Percentiles rank a stretch among this genome's conserved stretches.
phyloP scores from a whole-genome alignment of 1,140 invertebrate species.

The Drosophila aff. region DNA sequence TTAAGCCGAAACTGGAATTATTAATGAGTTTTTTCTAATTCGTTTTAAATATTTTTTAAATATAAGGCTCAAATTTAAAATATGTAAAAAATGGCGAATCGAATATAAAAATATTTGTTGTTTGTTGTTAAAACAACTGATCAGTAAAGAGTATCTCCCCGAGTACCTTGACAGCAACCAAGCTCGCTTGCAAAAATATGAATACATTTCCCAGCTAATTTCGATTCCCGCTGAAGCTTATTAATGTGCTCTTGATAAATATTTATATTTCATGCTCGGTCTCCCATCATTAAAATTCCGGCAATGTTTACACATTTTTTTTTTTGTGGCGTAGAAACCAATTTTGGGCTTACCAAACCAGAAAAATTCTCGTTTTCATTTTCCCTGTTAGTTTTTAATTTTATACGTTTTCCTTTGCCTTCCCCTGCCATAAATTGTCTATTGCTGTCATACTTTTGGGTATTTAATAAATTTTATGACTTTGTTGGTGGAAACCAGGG shows the following conservation, averaged over 20 bases:
- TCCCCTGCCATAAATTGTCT: slow-evolving; percentile 70
- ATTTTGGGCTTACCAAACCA: slow-evolving; percentile 5
- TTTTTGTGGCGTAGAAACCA: slow-evolving; percentile 7
- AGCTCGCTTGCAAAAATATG: slow-evolving; percentile 3
- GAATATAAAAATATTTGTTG: neutral
- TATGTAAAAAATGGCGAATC: neutral
- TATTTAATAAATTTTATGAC: slow-evolving; percentile 84
- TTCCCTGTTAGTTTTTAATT: slow-evolving; percentile 30
- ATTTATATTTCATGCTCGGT: slow-evolving; percentile 38
- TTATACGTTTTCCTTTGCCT: slow-evolving; percentile 6
- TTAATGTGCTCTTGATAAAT: slow-evolving; percentile 41
- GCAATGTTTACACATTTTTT: slow-evolving; percentile 24
- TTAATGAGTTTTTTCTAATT: neutral
- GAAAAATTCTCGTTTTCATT: slow-evolving; percentile 48
- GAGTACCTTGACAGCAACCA: too few relatives aligned
- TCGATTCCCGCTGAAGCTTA: slow-evolving; percentile 25
- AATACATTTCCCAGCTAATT: slow-evolving; percentile 30
- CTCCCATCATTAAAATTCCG: slow-evolving; percentile 43
- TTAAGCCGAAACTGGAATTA: neutral
- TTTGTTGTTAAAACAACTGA: neutral
- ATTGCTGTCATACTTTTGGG: slow-evolving; percentile 82
- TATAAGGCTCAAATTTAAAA: neutral
- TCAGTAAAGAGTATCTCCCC: neutral
- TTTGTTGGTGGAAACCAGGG: slow-evolving; percentile 14
- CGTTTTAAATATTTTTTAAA: too few relatives aligned